Percentiles rank a stretch among this genome's conserved stretches.
Evolutionary conservation across 2,113 vertebrate genomes (phyloP).

Genomic region (Syrmaticus mikado): DNA sequence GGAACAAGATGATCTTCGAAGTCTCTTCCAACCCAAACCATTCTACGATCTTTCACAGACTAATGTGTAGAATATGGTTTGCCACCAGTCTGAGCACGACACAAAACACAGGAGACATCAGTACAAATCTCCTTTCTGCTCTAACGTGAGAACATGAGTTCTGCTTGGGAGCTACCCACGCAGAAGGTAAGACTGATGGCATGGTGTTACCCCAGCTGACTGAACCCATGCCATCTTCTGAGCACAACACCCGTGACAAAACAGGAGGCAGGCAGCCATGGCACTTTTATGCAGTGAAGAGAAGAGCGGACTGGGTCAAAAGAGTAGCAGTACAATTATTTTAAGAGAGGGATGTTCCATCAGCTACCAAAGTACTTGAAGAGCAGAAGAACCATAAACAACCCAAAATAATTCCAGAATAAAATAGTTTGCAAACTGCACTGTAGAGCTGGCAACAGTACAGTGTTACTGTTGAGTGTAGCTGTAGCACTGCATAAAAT

Average conservation of each 20-base stretch:
- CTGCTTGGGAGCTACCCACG: background rate
- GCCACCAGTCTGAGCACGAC: background rate
- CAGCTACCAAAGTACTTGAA: background rate
- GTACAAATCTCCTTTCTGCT: background rate
- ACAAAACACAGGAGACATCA: background rate
- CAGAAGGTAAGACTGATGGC: background rate
- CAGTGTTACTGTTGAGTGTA: background rate
- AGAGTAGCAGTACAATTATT: background rate
- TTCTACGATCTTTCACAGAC: background rate
- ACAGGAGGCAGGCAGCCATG: background rate
- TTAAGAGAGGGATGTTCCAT: background rate
- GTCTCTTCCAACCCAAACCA: no score
- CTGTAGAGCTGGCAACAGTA: background rate
- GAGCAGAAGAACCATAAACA: background rate
- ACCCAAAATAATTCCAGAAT: background rate
- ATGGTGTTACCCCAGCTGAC: background rate
- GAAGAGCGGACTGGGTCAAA: background rate
- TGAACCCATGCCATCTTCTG: background rate
- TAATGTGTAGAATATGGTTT: background rate
- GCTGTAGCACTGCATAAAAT: background rate
- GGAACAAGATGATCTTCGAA: no score
- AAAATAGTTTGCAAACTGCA: background rate
- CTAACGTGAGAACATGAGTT: background rate
- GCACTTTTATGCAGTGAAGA: background rate
- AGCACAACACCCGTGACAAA: accelerated